Conservation (phyloP, 1,140 invertebrate species). For the Dendrolimus punctatus region DNA sequence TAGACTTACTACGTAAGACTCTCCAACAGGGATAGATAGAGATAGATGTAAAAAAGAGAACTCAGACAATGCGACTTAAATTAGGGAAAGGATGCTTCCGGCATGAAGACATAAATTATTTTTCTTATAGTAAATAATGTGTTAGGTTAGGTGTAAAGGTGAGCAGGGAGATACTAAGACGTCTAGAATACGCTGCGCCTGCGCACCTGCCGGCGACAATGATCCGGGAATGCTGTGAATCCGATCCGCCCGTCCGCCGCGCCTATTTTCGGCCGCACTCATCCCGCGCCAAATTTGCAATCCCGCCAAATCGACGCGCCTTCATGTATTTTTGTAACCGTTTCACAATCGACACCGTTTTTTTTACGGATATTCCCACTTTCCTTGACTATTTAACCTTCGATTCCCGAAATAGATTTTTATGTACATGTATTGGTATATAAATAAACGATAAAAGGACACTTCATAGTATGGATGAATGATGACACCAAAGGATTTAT, state of each 20-base stretch:
- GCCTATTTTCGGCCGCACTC: slow-evolving; percentile 55
- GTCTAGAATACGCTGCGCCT: background rate
- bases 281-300: slow-evolving; percentile 66
- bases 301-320: slow-evolving; percentile 57
- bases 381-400: slow-evolving; percentile 12
- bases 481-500: background rate
- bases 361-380: slow-evolving; percentile 20
- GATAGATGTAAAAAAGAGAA: too few relatives aligned
- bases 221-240: slow-evolving; percentile 56
- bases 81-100: too few relatives aligned
- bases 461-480: too few relatives aligned
- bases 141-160: too few relatives aligned
- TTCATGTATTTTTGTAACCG: slow-evolving; percentile 58
- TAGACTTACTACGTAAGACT: too few relatives aligned
- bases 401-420: slow-evolving; percentile 6
- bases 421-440: too few relatives aligned
- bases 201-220: slow-evolving; percentile 32
- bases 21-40: too few relatives aligned
- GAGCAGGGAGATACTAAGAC: too few relatives aligned
- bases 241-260: slow-evolving; percentile 48
- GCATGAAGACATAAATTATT: too few relatives aligned
- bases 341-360: slow-evolving; percentile 49
- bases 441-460: too few relatives aligned
- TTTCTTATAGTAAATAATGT: too few relatives aligned
- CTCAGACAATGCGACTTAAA: too few relatives aligned